Evolutionary conservation across 2,888 invertebrate genomes (phyloP), one percentile per base, ranked within the genome.

Genomic region (Drosophila sordidula): DNA sequence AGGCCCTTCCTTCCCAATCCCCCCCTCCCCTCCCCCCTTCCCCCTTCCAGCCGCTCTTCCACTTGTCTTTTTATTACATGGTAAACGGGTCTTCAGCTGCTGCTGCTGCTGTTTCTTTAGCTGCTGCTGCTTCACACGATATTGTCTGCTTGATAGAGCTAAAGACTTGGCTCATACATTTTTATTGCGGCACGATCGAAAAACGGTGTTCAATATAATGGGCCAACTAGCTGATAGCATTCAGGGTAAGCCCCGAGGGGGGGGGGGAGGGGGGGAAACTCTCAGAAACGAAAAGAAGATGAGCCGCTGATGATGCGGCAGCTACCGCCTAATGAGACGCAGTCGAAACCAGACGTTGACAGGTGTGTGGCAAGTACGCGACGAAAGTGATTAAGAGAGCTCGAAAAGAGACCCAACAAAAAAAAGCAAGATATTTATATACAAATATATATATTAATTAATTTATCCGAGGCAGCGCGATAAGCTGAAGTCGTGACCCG

Each of bases 131-230:
- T 87, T 85, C 85, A 89, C 85, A 87, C 85, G 85, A 89, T 87
- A 75, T 89, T 87, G 70, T 66, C 58, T 59, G 70, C 39, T 84
- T 80, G 89, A 85, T 85, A 89, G 79, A 58, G 68, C 67, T 71
- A 58, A 75, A 66, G 78, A 67, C 68, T 64, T 67, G 73, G 55
- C 81, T 80, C 89, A 87, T 85, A 85, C 89, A 85, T 84, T 85
- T 85, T 85, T 89, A 85, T 85, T 84, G 85, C 87, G 65, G 72
- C 85, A 85, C 89, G 87, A 85, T 89, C 89, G 75, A 73, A 80
- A 71, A 88, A 88, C 87, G 84, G 80, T 83, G 89, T 86, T 83
- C 84, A 77, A 88, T 83, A 84, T 80, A 82, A 80, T 77, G 68
- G 80, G 59, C 47, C 76, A 62, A 52, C 51, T 38, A 71, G 39